Evolutionary conservation across 2,797 vertebrate genomes (phyloP), one percentile per base, ranked within the genome.

Genomic region (Psittacula echo): DNA sequence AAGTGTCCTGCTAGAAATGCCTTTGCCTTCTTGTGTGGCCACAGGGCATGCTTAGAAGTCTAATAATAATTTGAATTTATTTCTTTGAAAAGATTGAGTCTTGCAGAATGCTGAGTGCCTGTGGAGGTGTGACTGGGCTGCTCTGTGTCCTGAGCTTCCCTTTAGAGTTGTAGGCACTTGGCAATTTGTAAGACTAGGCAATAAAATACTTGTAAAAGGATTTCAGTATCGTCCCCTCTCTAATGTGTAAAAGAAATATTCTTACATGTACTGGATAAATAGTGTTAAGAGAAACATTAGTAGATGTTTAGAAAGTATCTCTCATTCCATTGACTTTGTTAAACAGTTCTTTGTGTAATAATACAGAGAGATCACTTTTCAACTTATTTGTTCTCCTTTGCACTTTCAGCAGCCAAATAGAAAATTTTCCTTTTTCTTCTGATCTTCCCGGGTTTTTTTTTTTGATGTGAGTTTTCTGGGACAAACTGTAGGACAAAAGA

Each of bases 401-500:
- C 97, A 72, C 93, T 97, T 97, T 97, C 92, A 94, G 86, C 92
- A 94, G 75, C 85, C 92, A 94, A 42, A 94, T 90, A 95, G 85
- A 66, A 96, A 88, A 89, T 77, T 75, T 77, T 90, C 92, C 87
- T 88, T 96, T 93, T 96, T 75, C 97, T 96, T 98, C 97, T 98
- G 98, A 98, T 99, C 98, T 98, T 94, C 80, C 83, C 72, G 82
- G 88, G 34, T 82, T 97, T 98, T 98, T 98, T 98, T 37, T 98
- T 98, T 98, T 98, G 98, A 98, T 98, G 98, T 98, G 97, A 98
- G 94, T 92, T 97, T 98, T 98, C 97, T 97, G 97, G 96, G 98
- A 98, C 97, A 97, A 98, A 98, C 97, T 98, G 98, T 96, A 97
- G 97, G 97, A 98, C 98, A 98, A 98, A 98, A 98, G 98, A 95